Base-by-base conservation (phyloP, 2,888 invertebrate genomes). In the Diachrysia chrysitis region DNA sequence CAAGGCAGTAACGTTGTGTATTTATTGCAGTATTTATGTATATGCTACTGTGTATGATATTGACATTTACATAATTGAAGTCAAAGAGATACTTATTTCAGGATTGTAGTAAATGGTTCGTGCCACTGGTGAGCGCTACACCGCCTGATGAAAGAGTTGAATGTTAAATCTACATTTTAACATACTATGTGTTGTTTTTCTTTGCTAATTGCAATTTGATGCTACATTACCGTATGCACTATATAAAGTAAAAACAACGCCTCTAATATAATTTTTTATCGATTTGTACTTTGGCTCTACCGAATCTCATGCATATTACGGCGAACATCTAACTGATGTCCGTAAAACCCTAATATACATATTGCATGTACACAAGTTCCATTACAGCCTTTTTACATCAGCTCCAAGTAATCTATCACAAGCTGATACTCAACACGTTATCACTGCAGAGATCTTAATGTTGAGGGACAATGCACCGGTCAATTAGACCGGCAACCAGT, bases 391-490 rank as follows among this genome's bases (percentile, higher is more conserved):
- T 35, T 72, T 35, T 17, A 42, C 56, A 55, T 21, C 64, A 56
- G 64, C 68, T 35, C 51, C 25, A 25, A 68, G 69, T 57, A 61
- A 76, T 80, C 73, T 63, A 71, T 82, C 77, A 82, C 69, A 60
- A 66, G 71, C 76, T 75, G 81, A 79, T 77, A 74, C 76, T 71
- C 74, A 66, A 74, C 63, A 64, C 73, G 76, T 76, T 83, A 81
- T 83, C 70, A 71, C 54, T 72, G 76, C 74, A 68, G 73, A 74
- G 83, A 89, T 88, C 89, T 87, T 79, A 86, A 87, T 86, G 81
- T 80, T 74, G 81, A 77, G 77, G 79, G 86, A 89, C 89, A 87
- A 86, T 85, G 79, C 82, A 71, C 78, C 83, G 79, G 83, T 85
- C 86, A 85, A 86, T 86, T 88, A 88, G 84, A 73, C 76, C 55